Percentiles rank a stretch among this genome's conserved stretches.
Evolutionary conservation across 92 coral and sea anemone genomes (phyloP).

Genomic region (Chrysogorgia sp.): DNA sequence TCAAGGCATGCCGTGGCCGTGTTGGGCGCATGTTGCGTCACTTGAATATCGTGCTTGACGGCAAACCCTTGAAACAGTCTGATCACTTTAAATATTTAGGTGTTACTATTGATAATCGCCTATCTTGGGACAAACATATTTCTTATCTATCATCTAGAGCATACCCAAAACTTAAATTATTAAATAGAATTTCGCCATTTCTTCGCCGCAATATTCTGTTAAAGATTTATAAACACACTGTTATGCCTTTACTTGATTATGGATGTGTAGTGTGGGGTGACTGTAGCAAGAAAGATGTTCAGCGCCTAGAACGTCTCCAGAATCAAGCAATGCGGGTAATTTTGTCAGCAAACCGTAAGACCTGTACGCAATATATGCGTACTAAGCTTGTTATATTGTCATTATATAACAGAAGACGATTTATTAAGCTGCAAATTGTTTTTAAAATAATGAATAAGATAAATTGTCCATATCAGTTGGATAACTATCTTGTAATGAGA

Average conservation of each 20-base stretch:
- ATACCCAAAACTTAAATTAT: constrained; percentile 50
- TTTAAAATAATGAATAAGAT: constrained; percentile 40
- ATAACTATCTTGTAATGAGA: constrained; percentile 30
- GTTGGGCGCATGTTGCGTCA: constrained; percentile 7
- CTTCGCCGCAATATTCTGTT: constrained; percentile 42
- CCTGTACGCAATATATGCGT: constrained; percentile 28
- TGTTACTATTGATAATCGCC: constrained; percentile 29
- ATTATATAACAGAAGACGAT: constrained; percentile 16
- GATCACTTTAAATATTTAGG: constrained; percentile 43
- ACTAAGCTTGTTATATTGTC: constrained; percentile 22
- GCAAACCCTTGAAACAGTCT: constrained; percentile 45
- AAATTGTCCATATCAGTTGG: constrained; percentile 38
- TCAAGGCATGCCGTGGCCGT: constrained; percentile 39
- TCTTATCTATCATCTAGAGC: not conserved
- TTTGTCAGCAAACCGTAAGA: constrained; percentile 13
- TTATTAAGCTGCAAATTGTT: constrained; percentile 25
- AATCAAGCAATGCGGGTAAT: constrained; percentile 52
- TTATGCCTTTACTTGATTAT: constrained; percentile 52
- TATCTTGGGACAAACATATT: constrained; percentile 37
- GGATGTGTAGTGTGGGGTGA: constrained; percentile 52
- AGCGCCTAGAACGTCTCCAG: constrained; percentile 45
- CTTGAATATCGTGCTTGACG: constrained; percentile 31
- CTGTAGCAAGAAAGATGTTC: constrained; percentile 31
- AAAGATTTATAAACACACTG: constrained; percentile 54
- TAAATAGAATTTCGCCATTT: constrained; percentile 35